A percentile compares a stretch with the other conserved stretches of the same genome.
phyloP scores from a whole-genome alignment of 2,797 vertebrate species.

The Sphaeramia orbicularis region DNA sequence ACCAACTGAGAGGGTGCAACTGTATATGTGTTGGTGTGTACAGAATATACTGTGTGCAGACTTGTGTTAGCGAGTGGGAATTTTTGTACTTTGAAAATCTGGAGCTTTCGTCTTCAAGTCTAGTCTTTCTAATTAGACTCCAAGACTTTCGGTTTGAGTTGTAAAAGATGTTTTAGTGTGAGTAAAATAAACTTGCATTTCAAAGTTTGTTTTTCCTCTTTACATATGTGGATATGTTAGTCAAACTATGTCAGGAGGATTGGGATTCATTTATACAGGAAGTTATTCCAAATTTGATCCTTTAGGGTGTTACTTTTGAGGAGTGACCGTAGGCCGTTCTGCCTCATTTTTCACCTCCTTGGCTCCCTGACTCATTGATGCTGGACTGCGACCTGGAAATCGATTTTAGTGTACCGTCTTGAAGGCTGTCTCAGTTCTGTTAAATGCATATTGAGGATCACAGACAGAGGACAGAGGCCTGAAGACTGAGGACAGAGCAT shows the following conservation, averaged over 20 bases:
- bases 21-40: background rate
- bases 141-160: conserved; percentile 1
- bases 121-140: conserved; percentile 1
- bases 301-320: background rate
- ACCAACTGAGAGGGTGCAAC: background rate
- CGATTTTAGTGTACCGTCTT: too few species aligned
- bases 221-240: background rate
- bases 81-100: conserved; percentile 5
- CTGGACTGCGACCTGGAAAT: too few species aligned
- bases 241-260: background rate
- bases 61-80: background rate
- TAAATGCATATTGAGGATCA: too few species aligned
- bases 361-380: too few species aligned
- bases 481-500: too few species aligned
- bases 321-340: background rate
- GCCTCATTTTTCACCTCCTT: too few species aligned
- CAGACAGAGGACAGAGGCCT: too few species aligned
- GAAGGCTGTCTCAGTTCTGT: too few species aligned
- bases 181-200: background rate
- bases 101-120: conserved; percentile 13
- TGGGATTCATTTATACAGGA: conserved; percentile 23
- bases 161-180: conserved; percentile 4
- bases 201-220: conserved; percentile 22
- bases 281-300: conserved; percentile 16
- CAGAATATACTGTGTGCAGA: background rate